Percentiles rank a stretch among this genome's conserved stretches.
phyloP scores from a whole-genome alignment of 2,113 vertebrate species.

The Otis tarda region DNA sequence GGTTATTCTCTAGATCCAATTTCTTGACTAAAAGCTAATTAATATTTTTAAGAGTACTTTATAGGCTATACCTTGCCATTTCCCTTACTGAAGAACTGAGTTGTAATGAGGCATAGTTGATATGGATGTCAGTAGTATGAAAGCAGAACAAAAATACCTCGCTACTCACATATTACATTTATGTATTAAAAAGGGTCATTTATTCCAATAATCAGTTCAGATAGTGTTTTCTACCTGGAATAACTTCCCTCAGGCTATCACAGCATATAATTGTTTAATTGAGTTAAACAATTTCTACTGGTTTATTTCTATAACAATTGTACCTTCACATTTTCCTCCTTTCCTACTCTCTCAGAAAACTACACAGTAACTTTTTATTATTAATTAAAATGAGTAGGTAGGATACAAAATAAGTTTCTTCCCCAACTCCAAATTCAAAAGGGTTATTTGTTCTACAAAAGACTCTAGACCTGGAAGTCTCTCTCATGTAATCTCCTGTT shows the following conservation, averaged over 20 bases:
- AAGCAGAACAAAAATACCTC: neutral
- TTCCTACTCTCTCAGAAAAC: neutral
- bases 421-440: neutral
- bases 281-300: neutral
- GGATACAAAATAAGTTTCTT: neutral
- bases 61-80: neutral
- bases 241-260: neutral
- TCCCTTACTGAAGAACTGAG: neutral
- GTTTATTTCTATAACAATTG: neutral
- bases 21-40: neutral
- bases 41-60: neutral
- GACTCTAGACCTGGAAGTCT: neutral
- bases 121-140: neutral
- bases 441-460: neutral
- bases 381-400: neutral
- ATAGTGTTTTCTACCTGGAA: neutral
- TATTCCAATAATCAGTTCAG: neutral
- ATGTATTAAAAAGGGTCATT: neutral
- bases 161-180: neutral
- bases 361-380: neutral
- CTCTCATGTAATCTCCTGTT: neutral
- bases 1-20: neutral
- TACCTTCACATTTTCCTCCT: neutral
- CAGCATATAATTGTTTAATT: neutral
- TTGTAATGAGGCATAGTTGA: neutral